Evolutionary conservation across 2,113 vertebrate species (phyloP), one percentile per base, ranked within the genome.

Genomic region (Boulengeromyrus knoepffleri): DNA sequence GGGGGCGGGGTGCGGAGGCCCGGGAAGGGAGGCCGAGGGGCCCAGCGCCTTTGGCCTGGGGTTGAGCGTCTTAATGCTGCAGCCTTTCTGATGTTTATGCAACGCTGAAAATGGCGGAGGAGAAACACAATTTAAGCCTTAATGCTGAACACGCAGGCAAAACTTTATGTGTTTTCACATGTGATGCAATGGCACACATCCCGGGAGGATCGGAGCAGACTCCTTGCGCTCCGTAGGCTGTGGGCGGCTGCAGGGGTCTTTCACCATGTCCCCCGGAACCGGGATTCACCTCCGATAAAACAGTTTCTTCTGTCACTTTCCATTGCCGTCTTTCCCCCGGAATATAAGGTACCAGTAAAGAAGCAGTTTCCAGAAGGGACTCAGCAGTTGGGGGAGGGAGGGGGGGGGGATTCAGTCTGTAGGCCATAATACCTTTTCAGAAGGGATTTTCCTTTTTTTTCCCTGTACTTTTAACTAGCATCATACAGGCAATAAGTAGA

Each of bases 21-120:
- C 93, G 91, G 91, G 86, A 93, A 96, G 93, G 95, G 95, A 95
- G 94, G 94, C 94, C 92, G 91, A 92, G 83, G 93, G 94, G 93
- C 93, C 92, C 92, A 94, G 94, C 91, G 93, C 93, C 91, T 90
- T 92, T 94, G 93, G 93, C 93, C 93, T 89, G 84, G 85, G 53
- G 88, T 89, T 88, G 42, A 12, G 46, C 45, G 13, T 94, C 93
- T 93, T 94, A 95, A 94, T 39, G 15, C 24, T 42, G 31, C 49
- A 36, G 50, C 46, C 9, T 52, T 36, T 50, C 17, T 56, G 19
- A 19, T 53, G 50, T 87, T 53, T 56, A 53, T 53, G 83, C 46
- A 13, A 36, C 31, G 50, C 31, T 17, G 46, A 27, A 50, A 31
- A 27, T 31, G 74, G 36, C 4, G 31, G 36, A 15, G 13, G 70